Conservation (phyloP, 92 coral and sea anemone genomes). For the Phenganax marumi region DNA sequence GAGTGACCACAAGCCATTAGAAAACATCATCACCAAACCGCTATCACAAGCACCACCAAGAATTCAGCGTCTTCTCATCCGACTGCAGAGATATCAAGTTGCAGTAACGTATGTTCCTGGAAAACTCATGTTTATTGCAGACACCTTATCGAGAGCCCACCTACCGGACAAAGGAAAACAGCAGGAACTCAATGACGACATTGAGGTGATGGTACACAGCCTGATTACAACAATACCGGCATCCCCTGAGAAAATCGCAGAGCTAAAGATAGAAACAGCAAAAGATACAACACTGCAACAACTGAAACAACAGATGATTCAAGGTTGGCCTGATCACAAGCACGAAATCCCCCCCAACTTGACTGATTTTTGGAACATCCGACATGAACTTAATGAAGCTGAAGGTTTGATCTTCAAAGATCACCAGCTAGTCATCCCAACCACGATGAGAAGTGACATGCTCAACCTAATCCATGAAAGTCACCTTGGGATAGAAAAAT, state of each 20-base stretch:
- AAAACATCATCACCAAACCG: slow-evolving; percentile 53
- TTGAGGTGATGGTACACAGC: slow-evolving; percentile 43
- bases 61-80: slow-evolving; percentile 54
- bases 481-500: slow-evolving; percentile 22
- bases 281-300: slow-evolving; percentile 9
- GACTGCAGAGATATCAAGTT: slow-evolving; percentile 49
- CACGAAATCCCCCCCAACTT: slow-evolving; percentile 8
- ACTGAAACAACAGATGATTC: slow-evolving; percentile 2
- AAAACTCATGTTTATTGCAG: slow-evolving; percentile 49
- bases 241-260: slow-evolving; percentile 26
- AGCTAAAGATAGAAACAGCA: slow-evolving; percentile 36
- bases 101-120: slow-evolving; percentile 55
- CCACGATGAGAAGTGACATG: neutral
- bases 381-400: slow-evolving; percentile 1
- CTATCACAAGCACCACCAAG: slow-evolving; percentile 50
- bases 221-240: slow-evolving; percentile 43
- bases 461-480: slow-evolving; percentile 6
- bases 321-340: slow-evolving; percentile 41
- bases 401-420: slow-evolving; percentile 34
- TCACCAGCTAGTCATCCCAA: slow-evolving; percentile 32
- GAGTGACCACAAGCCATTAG: slow-evolving; percentile 63
- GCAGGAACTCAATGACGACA: slow-evolving; percentile 44
- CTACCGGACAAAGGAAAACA: slow-evolving; percentile 31
- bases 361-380: neutral
- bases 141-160: slow-evolving; percentile 54